These are phyloP conservation scores for Coleophora deauratella DNA, from an alignment of 2,888 invertebrate genomes.

Conservation along the genomic window DNA sequence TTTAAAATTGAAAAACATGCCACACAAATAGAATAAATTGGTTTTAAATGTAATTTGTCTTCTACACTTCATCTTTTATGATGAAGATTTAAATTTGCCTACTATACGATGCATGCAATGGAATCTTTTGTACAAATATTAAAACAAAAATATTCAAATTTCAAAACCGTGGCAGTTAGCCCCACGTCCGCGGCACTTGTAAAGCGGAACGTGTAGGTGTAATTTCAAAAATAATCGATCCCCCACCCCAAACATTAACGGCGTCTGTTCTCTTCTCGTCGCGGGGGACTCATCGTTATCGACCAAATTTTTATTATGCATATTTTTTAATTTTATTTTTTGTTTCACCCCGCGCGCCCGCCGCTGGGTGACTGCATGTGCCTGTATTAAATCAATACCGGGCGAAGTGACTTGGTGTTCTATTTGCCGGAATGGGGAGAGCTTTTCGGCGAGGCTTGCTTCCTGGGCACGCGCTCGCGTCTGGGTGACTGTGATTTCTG, in stretches of 20 bases:
- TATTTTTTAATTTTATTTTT: constrained; percentile 69
- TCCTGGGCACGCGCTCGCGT: constrained; percentile 17
- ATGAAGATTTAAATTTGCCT: no score
- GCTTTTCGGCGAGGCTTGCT: constrained; percentile 30
- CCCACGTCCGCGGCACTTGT: constrained; percentile 13
- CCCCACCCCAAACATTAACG: constrained; percentile 42
- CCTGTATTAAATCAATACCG: constrained; percentile 55
- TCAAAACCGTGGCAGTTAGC: no score
- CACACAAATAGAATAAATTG: no score
- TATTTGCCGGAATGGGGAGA: constrained; percentile 24
- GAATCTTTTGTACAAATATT: no score
- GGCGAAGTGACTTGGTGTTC: constrained; percentile 20
- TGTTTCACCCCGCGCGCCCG: constrained; percentile 39
- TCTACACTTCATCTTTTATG: no score
- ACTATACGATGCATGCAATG: no score
- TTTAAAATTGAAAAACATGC: no score
- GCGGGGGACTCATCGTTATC: constrained; percentile 52
- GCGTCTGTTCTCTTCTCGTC: constrained; percentile 36
- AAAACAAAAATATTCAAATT: neutral
- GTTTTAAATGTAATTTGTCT: no score
- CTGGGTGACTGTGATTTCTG: constrained; percentile 21
- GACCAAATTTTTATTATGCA: constrained; percentile 67
- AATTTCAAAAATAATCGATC: constrained; percentile 54
- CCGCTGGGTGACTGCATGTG: constrained; percentile 35
- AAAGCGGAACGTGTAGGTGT: constrained; percentile 21